Evolutionary conservation across 2,888 invertebrate species (phyloP).

Genomic region (Agrenia bidenticulata): DNA sequence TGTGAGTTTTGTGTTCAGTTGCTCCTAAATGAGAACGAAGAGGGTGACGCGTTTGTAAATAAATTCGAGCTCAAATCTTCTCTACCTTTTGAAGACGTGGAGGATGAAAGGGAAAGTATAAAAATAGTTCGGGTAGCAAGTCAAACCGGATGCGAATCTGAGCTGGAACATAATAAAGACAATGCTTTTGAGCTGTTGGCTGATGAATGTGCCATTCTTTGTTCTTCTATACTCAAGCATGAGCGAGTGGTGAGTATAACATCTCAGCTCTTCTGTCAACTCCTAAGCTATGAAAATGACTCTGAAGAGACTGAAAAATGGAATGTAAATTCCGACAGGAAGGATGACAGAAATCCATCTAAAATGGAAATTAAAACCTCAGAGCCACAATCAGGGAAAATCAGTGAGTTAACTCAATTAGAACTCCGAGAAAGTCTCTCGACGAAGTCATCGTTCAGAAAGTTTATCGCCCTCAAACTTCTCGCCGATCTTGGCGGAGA

Average conservation of each 20-base stretch:
- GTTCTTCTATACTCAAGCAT: constrained; percentile 8
- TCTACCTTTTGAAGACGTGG: not conserved
- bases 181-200: constrained; percentile 13
- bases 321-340: not conserved
- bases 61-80: not conserved
- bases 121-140: constrained; percentile 3
- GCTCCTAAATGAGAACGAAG: constrained; percentile 22
- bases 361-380: no score
- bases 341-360: not conserved
- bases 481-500: constrained; percentile 40
- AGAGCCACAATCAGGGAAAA: constrained; percentile 11
- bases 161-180: not conserved
- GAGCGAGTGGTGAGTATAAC: constrained; percentile 4
- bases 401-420: constrained; percentile 7
- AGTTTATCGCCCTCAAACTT: constrained; percentile 41
- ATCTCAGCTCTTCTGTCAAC: constrained; percentile 22
- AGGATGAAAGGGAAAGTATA: not conserved
- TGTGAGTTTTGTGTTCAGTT: constrained; percentile 28
- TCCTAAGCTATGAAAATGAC: constrained; percentile 19
- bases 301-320: constrained; percentile 4
- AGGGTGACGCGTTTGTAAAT: not conserved
- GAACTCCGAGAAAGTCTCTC: constrained; percentile 2
- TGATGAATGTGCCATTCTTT: constrained; percentile 19
- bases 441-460: constrained; percentile 11
- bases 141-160: not conserved